Base-by-base conservation (phyloP, 2,797 vertebrate genomes). In the Acanthurus lineatus region DNA sequence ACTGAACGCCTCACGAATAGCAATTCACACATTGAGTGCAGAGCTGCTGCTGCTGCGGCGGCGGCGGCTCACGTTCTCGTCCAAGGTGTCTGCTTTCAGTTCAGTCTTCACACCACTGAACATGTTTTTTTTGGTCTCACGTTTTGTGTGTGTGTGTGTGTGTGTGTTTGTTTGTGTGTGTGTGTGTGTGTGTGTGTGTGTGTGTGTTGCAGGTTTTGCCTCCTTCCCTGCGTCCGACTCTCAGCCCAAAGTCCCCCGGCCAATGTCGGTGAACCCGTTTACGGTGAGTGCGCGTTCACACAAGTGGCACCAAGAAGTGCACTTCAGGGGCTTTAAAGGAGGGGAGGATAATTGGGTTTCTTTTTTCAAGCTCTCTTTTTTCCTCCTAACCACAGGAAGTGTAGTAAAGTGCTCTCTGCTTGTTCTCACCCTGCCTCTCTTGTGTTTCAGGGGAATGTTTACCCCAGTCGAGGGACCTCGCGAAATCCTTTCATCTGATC, bases 401-500 rank as follows among this genome's bases (percentile, higher is more conserved):
- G 67, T 42, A 74, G 64, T 85, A 63, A 88, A 74, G 63, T 65
- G 51, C 47, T 32, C 25, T 3, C 44, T 66, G 35, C 77, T 40
- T 53, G 28, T 77, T 80, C 82, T 83, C 83, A 83, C 76, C 52
- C 66, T 53, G 62, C 63, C 73, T 83, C 72, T 89, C 74, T 87
- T 73, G 45, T 86, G 77, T 92, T 87, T 78, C 91, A 96, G 95
- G 95, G 95, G 74, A 95, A 93, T 76, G 93, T 96, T 88, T 96
- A 96, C 92, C 92, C 94, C 56, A 94, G 93, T 85, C 93, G 93
- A 92, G 95, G 93, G 82, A 93, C 93, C 9, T 96, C 95, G 40
- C 88, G 92, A 84, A 96, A 96, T 71, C 95, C 95, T 90, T 96
- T 96, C 93, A 96, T 96, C 93, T 96, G 93, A 96, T 44, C 58